phyloP scores from a whole-genome alignment of 2,113 vertebrate species.

The Vireo altiloquus region DNA sequence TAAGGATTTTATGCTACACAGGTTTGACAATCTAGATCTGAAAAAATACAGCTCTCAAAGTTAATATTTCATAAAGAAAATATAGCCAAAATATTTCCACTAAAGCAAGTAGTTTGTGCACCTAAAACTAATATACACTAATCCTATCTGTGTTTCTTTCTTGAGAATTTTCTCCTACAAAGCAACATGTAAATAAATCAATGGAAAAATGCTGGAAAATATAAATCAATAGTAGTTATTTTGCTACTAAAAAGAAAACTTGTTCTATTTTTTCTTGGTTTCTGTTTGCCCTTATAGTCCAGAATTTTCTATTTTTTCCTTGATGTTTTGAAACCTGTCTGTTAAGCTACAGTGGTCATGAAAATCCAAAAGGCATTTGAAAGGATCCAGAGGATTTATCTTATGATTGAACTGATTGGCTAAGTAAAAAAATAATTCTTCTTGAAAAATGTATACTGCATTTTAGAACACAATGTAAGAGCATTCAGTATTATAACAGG shows the following conservation, averaged over 20 bases:
- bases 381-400: not conserved
- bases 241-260: not conserved
- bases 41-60: not conserved
- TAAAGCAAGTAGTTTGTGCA: not conserved
- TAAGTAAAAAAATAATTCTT: not conserved
- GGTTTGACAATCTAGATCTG: not conserved
- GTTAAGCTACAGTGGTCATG: not conserved
- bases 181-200: slow-evolving; percentile 14
- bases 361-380: not conserved
- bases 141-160: not conserved
- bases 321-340: not conserved
- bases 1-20: not conserved
- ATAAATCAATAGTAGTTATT: not conserved
- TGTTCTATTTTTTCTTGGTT: not conserved
- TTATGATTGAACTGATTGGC: not conserved
- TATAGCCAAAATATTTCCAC: not conserved
- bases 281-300: not conserved
- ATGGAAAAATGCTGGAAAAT: not conserved
- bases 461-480: not conserved
- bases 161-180: not conserved
- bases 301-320: not conserved
- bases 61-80: not conserved
- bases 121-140: not conserved
- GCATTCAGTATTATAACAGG: not conserved
- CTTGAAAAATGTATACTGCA: not conserved